Conservation (phyloP, 1,140 invertebrate genomes). For the Ladona fulva region DNA sequence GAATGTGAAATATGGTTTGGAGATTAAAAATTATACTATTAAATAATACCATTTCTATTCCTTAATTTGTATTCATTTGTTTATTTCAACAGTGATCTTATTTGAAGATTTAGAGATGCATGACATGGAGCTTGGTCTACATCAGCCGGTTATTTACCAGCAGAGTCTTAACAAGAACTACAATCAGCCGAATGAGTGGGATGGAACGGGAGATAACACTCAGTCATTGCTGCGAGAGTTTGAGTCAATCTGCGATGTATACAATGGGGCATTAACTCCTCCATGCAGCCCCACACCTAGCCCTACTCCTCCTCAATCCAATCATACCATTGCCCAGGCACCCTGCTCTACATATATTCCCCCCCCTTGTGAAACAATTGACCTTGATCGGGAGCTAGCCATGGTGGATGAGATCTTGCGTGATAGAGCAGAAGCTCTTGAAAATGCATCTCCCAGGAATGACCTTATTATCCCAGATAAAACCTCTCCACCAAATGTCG, state of each 20-base stretch:
- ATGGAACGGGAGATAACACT: neutral
- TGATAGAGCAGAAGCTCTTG: neutral
- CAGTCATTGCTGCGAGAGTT: neutral
- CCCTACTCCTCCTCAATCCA: neutral
- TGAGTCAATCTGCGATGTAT: neutral
- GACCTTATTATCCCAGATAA: neutral
- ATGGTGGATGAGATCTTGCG: neutral
- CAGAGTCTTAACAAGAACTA: neutral
- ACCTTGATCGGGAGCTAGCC: neutral
- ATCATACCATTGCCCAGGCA: neutral
- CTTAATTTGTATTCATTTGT: too few species aligned
- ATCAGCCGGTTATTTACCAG: neutral
- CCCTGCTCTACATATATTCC: neutral
- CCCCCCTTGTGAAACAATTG: neutral
- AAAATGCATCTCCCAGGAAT: neutral
- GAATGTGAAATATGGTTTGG: too few species aligned
- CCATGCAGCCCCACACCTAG: neutral
- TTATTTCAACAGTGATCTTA: neutral
- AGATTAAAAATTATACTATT: too few species aligned
- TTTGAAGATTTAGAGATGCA: neutral
- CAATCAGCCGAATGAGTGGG: neutral
- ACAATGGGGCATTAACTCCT: neutral
- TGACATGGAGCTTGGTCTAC: neutral
- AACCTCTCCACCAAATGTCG: neutral
- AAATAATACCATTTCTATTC: too few species aligned